Base-by-base conservation (phyloP, 2,888 invertebrate genomes). In the Drosophila anomelani region DNA sequence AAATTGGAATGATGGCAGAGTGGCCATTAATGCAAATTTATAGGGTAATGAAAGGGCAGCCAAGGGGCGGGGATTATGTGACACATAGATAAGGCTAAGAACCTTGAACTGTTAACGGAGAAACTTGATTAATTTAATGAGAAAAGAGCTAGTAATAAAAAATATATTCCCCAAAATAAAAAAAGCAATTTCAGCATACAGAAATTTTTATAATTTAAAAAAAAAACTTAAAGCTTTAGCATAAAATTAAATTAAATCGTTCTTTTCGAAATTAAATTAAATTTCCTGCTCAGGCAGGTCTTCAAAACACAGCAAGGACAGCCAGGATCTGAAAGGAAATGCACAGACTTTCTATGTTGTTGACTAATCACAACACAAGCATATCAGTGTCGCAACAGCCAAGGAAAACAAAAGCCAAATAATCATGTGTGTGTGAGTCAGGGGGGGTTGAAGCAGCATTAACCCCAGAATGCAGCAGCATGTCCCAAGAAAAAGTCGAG, bases 1-100 rank as follows among this genome's bases (percentile, higher is more conserved):
- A 67, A 74, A 80, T 61, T 79, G 81, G 66, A 67, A 41, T 61
- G 76, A 71, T 64, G 60, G 60, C 61, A 32, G 68, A 68, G 67
- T 68, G 75, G 54, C 49, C 58, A 72, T 78, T 79, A 83, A 67
- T 79, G 81, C 64, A 75, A 86, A 86, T 84, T 78, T 69, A 56
- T 55, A 55, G 73, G 62, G 61, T 64, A 77, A 70, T 69, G 66
- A 68, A 44, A 54, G 66, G 61, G 51, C 5, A 29, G 59, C 41
- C 4, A 34, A 9, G 12, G 15, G 39, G 36, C 44, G 69, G 36
- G 34, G 38, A 17, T 43, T 46, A 20, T 41, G 36, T 46, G 39
- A 23, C 61, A 46, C 15, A 62, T 55, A 60, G 47, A 60, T 67
- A 41, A 43, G 15, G 49, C 3, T 47, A 41, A 8, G 23, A 5